Percentiles rank a stretch among this genome's conserved stretches.
Conservation (phyloP, 2,888 invertebrate species). For the Macrophya annulata region DNA sequence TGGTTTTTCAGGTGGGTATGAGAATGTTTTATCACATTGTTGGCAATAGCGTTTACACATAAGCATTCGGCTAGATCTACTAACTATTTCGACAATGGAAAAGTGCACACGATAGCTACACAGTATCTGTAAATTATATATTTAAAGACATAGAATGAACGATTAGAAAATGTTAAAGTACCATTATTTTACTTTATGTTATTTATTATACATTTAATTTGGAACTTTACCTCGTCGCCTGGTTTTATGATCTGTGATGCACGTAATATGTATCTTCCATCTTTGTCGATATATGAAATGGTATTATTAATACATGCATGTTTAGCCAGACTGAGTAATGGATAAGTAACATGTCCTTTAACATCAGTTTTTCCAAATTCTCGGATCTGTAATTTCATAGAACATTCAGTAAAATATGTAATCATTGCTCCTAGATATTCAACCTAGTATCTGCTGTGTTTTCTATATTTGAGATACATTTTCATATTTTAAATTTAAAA, state of each 20-base stretch:
- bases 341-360: conserved; percentile 41
- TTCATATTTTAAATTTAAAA: background rate
- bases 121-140: conserved; percentile 2
- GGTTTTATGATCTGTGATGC: conserved; percentile 47
- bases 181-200: background rate
- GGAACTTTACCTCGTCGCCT: conserved; percentile 54
- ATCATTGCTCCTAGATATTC: background rate
- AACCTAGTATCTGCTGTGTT: too few relatives aligned
- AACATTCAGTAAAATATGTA: background rate
- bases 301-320: conserved; percentile 45
- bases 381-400: background rate
- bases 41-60: background rate
- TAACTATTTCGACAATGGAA: background rate
- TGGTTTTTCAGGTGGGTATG: background rate
- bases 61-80: background rate
- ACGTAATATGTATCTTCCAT: conserved; percentile 28
- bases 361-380: background rate
- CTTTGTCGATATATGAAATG: conserved; percentile 29
- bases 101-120: background rate
- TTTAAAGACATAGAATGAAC: background rate
- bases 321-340: conserved; percentile 44
- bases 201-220: background rate
- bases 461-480: background rate
- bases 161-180: background rate
- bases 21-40: conserved; percentile 2